Evolutionary conservation across 2,113 vertebrate species (phyloP).

Genomic region (Menura novaehollandiae): DNA sequence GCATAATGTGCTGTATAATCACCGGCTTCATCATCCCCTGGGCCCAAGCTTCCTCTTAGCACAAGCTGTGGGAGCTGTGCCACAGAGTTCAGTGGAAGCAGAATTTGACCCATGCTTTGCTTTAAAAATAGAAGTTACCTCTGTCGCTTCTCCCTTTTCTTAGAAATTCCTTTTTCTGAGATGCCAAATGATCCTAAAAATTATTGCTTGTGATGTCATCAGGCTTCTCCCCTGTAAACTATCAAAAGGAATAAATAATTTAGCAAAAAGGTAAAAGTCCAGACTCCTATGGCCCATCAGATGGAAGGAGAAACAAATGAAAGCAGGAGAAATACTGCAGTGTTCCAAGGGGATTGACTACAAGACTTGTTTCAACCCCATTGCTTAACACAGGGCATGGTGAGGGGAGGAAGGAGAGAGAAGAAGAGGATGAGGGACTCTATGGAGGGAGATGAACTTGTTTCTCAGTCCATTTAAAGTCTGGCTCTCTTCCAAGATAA

Average conservation of each 20-base stretch:
- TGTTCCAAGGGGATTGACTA: not conserved
- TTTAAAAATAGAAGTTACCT: not conserved
- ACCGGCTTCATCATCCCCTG: not conserved
- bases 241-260: not conserved
- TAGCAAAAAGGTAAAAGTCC: not conserved
- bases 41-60: not conserved
- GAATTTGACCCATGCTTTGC: not conserved
- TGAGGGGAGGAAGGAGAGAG: not conserved
- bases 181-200: not conserved
- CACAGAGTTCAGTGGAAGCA: not conserved
- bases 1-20: slow-evolving; percentile 42
- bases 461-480: not conserved
- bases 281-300: not conserved
- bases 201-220: not conserved
- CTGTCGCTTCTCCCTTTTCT: not conserved
- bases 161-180: not conserved
- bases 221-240: not conserved
- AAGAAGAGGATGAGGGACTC: not conserved
- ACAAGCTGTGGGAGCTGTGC: not conserved
- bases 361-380: not conserved
- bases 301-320: not conserved
- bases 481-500: not conserved
- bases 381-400: not conserved
- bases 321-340: not conserved
- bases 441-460: not conserved